A percentile compares a stretch with the other conserved stretches of the same genome.
Conservation (phyloP, 2,113 vertebrate genomes). For the Tinamus guttatus region DNA sequence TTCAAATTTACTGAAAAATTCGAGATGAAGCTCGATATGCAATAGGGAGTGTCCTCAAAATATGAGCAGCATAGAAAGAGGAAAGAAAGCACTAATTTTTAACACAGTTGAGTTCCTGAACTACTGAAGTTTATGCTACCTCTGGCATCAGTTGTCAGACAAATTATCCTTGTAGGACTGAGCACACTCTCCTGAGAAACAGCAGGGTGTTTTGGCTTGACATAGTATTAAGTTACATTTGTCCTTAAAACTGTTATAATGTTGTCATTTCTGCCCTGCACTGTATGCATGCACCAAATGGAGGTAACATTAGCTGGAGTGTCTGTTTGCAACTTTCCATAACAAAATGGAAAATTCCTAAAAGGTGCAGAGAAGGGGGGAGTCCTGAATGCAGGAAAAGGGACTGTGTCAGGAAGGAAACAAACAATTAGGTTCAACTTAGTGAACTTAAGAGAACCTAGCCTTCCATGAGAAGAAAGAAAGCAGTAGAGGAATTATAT, state of each 20-base stretch:
- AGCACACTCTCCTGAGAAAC: neutral
- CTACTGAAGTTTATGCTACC: neutral
- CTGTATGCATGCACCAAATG: too few relatives aligned
- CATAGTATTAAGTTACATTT: neutral
- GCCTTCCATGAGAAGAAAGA: neutral
- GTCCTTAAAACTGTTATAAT: neutral
- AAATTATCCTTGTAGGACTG: neutral
- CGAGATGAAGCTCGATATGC: neutral
- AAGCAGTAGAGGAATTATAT: neutral
- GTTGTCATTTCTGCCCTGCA: neutral
- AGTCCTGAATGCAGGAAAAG: neutral
- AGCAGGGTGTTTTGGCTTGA: neutral
- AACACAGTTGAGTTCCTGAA: neutral
- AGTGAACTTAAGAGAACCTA: neutral
- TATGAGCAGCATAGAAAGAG: neutral
- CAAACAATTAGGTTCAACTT: neutral
- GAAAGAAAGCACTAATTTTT: neutral
- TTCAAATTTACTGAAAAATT: neutral
- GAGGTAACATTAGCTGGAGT: neutral
- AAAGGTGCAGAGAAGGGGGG: neutral
- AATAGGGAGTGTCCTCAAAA: neutral
- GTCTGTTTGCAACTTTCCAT: neutral
- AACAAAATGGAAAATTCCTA: neutral
- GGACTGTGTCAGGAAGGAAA: neutral
- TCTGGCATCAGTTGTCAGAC: neutral